A percentile compares a stretch with the other conserved stretches of the same genome.
Evolutionary conservation across 1,140 invertebrate species (phyloP).

Genomic region (Dinothrombium tinctorium): DNA sequence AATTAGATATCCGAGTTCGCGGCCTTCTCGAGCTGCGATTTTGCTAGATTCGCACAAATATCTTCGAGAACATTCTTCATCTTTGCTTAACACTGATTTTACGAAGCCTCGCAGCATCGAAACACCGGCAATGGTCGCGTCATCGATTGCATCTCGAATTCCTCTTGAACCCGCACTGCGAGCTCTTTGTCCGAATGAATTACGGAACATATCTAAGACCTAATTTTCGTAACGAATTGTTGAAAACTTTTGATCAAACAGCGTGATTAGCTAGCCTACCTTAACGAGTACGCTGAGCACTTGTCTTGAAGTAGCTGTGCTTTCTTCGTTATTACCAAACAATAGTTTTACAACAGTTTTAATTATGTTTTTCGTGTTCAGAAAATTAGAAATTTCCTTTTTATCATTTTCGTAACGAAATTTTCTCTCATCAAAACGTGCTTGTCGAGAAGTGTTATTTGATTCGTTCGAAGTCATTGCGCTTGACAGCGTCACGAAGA

Average conservation of each 20-base stretch:
- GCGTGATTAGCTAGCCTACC: too few relatives aligned
- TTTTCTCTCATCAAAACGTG: slow-evolving; percentile 1
- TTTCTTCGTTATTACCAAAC: slow-evolving; percentile 17
- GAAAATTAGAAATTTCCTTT: slow-evolving; percentile 16
- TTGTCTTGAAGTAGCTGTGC: slow-evolving; percentile 16
- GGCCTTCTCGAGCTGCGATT: slow-evolving; percentile 53
- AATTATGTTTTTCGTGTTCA: slow-evolving; percentile 17
- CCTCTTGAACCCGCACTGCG: slow-evolving; percentile 4
- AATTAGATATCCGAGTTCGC: slow-evolving; percentile 54
- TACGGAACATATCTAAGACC: slow-evolving; percentile 1
- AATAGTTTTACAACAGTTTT: slow-evolving; percentile 17
- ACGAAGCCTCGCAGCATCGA: slow-evolving; percentile 40
- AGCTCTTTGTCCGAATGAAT: slow-evolving; percentile 2
- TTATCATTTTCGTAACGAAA: slow-evolving; percentile 11
- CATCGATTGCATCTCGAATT: slow-evolving; percentile 14
- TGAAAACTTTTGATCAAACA: background rate
- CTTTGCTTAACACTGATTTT: slow-evolving; percentile 46
- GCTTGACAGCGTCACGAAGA: too few relatives aligned
- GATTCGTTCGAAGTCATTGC: background rate
- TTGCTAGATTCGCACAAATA: slow-evolving; percentile 65
- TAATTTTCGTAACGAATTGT: background rate
- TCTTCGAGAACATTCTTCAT: slow-evolving; percentile 51
- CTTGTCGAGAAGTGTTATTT: background rate
- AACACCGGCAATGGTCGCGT: slow-evolving; percentile 16
- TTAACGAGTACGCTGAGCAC: slow-evolving; percentile 16